Evolutionary conservation across 2,888 invertebrate species (phyloP).

Genomic region (Macrosoma leucophasiata): DNA sequence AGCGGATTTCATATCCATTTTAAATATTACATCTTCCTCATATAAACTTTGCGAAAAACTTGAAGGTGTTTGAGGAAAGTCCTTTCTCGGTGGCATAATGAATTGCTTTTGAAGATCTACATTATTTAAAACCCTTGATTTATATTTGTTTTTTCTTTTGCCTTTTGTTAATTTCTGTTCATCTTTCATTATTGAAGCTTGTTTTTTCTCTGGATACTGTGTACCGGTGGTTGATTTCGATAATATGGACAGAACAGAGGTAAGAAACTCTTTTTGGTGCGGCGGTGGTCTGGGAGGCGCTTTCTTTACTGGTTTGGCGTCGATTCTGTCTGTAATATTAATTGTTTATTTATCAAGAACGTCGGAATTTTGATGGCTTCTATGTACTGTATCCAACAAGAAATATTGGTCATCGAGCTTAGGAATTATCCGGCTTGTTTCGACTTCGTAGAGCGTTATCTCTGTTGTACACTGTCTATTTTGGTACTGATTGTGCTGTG

Average conservation of each 20-base stretch:
- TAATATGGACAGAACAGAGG: conserved; percentile 41
- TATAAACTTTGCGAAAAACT: conserved; percentile 34
- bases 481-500: too few relatives aligned
- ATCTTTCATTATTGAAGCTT: conserved; percentile 9
- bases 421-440: too few relatives aligned
- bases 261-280: conserved; percentile 36
- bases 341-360: background rate
- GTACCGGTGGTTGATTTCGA: conserved; percentile 45
- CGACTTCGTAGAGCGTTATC: too few relatives aligned
- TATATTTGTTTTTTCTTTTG: conserved; percentile 15
- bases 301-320: conserved; percentile 19
- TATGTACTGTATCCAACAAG: too few relatives aligned
- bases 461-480: too few relatives aligned
- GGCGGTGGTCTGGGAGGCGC: conserved; percentile 32
- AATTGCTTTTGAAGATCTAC: conserved; percentile 30
- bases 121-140: conserved; percentile 24
- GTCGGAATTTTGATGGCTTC: too few relatives aligned
- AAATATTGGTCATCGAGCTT: too few relatives aligned
- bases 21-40: too few relatives aligned
- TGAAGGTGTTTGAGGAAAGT: conserved; percentile 39
- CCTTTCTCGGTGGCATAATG: conserved; percentile 37
- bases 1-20: too few relatives aligned
- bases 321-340: conserved; percentile 23
- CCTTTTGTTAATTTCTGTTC: conserved; percentile 12
- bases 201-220: conserved; percentile 35